phyloP scores from a whole-genome alignment of 2,113 vertebrate genomes.

The Perccottus glenii region DNA sequence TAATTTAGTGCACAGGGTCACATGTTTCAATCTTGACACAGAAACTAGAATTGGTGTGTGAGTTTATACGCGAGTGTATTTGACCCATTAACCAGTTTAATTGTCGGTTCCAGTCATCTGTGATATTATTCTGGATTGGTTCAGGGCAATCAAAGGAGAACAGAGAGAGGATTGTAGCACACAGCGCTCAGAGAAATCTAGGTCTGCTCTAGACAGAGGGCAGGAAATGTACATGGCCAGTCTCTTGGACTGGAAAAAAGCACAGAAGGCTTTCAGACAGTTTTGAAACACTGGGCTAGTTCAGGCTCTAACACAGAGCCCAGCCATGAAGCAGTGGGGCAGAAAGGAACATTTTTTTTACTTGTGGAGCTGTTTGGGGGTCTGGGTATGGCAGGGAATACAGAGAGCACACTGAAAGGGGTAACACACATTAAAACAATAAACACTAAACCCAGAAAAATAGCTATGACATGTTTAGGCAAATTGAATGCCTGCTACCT shows the following conservation, averaged over 20 bases:
- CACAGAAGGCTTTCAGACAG: slow-evolving; percentile 57
- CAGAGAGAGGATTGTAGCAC: slow-evolving; percentile 50
- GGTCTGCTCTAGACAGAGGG: slow-evolving; percentile 38
- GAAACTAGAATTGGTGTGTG: slow-evolving; percentile 14
- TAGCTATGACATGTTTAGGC: slow-evolving; percentile 2
- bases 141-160: slow-evolving; percentile 45
- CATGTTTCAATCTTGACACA: neutral
- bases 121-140: slow-evolving; percentile 30
- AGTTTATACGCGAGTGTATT: slow-evolving; percentile 28
- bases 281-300: slow-evolving; percentile 52
- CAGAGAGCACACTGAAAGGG: slow-evolving; percentile 11
- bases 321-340: slow-evolving; percentile 47
- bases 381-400: slow-evolving; percentile 28
- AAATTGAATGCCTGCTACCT: neutral
- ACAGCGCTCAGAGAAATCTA: slow-evolving; percentile 20
- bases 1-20: neutral
- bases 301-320: slow-evolving; percentile 50
- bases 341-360: slow-evolving; percentile 40
- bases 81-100: slow-evolving; percentile 46
- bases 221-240: slow-evolving; percentile 36
- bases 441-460: neutral
- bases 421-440: slow-evolving; percentile 12
- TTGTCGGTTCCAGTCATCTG: slow-evolving; percentile 41
- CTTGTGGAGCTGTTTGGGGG: slow-evolving; percentile 19
- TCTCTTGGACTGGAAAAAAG: slow-evolving; percentile 33